A percentile compares a stretch with the other conserved stretches of the same genome.
Conservation (phyloP, 2,888 invertebrate species). For the Hoplodrina ambigua region DNA sequence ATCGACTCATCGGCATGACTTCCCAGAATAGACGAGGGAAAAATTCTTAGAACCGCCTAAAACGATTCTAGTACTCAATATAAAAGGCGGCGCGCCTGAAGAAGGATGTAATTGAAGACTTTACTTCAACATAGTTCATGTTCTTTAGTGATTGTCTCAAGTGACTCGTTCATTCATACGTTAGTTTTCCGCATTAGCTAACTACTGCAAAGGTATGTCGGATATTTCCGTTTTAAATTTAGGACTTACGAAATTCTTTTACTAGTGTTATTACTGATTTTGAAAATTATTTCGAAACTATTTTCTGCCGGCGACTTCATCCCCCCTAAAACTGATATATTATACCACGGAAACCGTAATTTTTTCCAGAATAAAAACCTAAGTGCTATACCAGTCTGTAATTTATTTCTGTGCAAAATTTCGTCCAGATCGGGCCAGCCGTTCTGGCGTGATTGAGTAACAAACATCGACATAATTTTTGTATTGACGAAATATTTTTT, state of each 20-base stretch:
- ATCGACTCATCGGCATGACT: constrained; percentile 26
- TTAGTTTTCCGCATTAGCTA: background rate
- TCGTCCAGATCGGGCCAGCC: no score
- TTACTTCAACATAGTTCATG: background rate
- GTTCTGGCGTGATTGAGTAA: no score
- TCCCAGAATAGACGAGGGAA: constrained; percentile 42
- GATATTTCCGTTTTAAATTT: background rate
- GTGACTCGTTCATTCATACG: constrained; percentile 6
- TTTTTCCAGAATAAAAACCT: no score
- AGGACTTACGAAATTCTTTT: background rate
- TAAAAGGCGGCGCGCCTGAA: constrained; percentile 24
- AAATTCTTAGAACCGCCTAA: constrained; percentile 30
- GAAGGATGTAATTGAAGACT: constrained; percentile 19
- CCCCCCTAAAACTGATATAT: no score
- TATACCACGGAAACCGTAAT: no score
- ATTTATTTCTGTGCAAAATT: no score
- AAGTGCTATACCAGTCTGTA: no score
- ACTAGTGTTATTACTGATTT: no score
- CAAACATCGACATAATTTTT: no score
- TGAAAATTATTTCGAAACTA: no score
- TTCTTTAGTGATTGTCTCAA: constrained; percentile 9
- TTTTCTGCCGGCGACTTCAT: no score
- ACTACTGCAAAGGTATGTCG: constrained; percentile 32
- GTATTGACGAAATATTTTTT: no score
- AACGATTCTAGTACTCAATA: constrained; percentile 19